Evolutionary conservation across 2,888 invertebrate genomes (phyloP), one percentile per base, ranked within the genome.

Genomic region (Trissoscelio sp.): DNA sequence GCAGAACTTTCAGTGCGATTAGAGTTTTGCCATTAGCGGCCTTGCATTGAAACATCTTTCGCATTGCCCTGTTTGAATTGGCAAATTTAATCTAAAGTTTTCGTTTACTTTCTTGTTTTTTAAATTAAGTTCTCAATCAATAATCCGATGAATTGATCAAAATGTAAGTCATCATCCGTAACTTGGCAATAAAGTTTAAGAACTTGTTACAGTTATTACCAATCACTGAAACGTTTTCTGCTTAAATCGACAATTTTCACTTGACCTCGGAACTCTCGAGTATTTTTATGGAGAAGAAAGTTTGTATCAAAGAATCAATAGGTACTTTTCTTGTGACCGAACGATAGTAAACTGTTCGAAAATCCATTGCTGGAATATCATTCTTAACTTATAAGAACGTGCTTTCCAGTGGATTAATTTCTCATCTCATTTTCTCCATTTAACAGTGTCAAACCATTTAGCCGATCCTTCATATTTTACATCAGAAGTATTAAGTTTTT

Each of bases 231-330:
- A 18, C 55, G 57, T 44, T 64, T 64, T 72, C 62, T 57, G 53
- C 69, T 60, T 62, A 62, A 77, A 55, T 77, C 69, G 37, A 69
- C 77, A 67, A 58, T 79, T 72, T 79, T 72, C 72, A 48, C 72
- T 72, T 70, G 69, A 78, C 69, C 77, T 55, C 62, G 28, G 70
- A 42, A 24, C 69, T 53, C 34, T 46, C 5, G 22, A 72, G 28
- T 24, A 51, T 24, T 77, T 73, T 60, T 46, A 67, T 53, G 7
- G 46, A 73, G 44, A 67, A 60, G 53, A 73, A 73, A 79, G 79
- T 72, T 72, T 78, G 79, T 67, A 79, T 66, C 79, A 66, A 72
- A 44, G 58, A 72, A 57, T 66, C 72, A 66, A 72, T 79, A 62
- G 51, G 37, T 64, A 78, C 78, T 78, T 78, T 64, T 44, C 69